Base-by-base conservation (phyloP, 2,888 invertebrate genomes). In the Cabera pusaria region DNA sequence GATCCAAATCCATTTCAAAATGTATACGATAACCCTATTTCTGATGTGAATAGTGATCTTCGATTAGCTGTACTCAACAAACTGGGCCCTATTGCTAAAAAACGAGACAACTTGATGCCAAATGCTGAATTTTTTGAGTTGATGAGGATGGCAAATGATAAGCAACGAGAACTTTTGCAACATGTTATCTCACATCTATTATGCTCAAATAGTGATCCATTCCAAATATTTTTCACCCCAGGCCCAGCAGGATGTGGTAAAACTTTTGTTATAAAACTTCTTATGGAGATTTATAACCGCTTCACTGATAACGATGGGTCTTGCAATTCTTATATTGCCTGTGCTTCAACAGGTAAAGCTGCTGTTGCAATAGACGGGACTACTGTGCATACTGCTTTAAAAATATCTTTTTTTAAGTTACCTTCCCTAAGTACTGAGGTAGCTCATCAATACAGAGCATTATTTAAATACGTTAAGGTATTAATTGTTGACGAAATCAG, bases 231-330 rank as follows among this genome's bases (percentile, higher is more conserved):
- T 48, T 58, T 71, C 3, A 71, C 68, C 2, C n/a, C n/a, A n/a
- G 64, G 61, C 0, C 64, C 65, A 23, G 66, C 69, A 40, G 62
- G 63, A 31, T 52, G 32, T n/a, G 64, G 65, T 0, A 65, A 68
- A 59, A 58, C 70, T 6, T 75, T 69, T 32, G 52, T 68, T 5
- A 72, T 78, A 4, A 69, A 70, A 59, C 48, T 67, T 0, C 23
- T 81, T 0, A 74, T 73, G 72, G 77, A 77, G 58, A 78, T 70
- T 39, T 74, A 74, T 29, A 80, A 79, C 38, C 34, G 76, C 16
- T 78, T 47, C 40, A 34, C 66, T 21, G 53, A 60, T 35, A 64
- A 39, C 20, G 64, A 76, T 61, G 65, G 60, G 5, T 52, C 37
- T 43, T 70, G 58, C 52, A 74, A 79, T 55, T 58, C 72, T 2